Evolutionary conservation across 2,888 invertebrate genomes (phyloP).

Genomic region (Andrena hattorfiana): DNA sequence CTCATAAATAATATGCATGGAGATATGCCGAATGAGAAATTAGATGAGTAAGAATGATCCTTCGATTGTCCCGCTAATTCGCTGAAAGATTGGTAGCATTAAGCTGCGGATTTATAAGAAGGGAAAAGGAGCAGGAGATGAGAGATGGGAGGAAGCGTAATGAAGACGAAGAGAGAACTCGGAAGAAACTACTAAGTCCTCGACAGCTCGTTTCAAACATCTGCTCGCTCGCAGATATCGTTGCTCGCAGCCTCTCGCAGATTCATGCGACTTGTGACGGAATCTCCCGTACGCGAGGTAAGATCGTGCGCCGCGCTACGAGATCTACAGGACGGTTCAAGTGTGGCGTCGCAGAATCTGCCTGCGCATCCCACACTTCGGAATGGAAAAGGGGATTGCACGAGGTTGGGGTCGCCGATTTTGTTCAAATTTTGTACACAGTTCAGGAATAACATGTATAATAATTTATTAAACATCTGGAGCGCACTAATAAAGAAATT

Average conservation of each 20-base stretch:
- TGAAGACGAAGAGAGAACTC: slow-evolving; percentile 57
- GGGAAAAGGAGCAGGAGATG: slow-evolving; percentile 1
- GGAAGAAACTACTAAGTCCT: slow-evolving; percentile 76
- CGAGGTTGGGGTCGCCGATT: neutral
- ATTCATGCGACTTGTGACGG: slow-evolving; percentile 57
- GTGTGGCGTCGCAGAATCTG: neutral
- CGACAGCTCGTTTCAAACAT: slow-evolving; percentile 79
- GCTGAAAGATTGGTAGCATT: slow-evolving; percentile 5
- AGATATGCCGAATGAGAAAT: neutral
- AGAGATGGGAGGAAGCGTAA: slow-evolving; percentile 30
- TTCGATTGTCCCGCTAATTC: neutral
- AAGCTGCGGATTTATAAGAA: neutral
- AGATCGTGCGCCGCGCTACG: slow-evolving; percentile 47
- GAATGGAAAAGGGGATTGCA: neutral
- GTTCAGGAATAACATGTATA: no score
- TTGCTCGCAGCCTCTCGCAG: slow-evolving; percentile 65
- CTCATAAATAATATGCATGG: neutral
- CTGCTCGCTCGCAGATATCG: slow-evolving; percentile 74
- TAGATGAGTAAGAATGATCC: neutral
- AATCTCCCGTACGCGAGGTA: slow-evolving; percentile 48
- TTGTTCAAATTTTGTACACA: neutral
- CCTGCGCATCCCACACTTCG: neutral
- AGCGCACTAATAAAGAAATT: no score
- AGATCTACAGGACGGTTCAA: slow-evolving; percentile 8
- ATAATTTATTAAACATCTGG: no score